Percentiles rank a stretch among this genome's conserved stretches.
phyloP scores from a whole-genome alignment of 2,888 invertebrate genomes.

The Nephrotoma flavescens region DNA sequence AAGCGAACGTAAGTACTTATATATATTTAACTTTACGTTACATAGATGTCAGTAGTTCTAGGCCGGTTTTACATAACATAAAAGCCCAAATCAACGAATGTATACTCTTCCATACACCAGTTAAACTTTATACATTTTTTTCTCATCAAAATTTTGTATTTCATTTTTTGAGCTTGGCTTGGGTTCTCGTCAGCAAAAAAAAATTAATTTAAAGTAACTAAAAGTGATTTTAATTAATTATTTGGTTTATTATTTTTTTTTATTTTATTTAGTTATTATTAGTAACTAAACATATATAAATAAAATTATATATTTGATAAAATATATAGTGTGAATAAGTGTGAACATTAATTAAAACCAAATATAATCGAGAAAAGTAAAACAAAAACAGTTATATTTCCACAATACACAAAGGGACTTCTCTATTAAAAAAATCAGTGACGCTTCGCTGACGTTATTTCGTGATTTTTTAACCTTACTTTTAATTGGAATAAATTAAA shows the following conservation, averaged over 20 bases:
- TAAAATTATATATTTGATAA: background rate
- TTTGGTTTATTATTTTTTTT: background rate
- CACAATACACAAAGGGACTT: slow-evolving; percentile 1
- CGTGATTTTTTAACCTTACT: slow-evolving; percentile 2
- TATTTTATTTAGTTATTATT: slow-evolving; percentile 1
- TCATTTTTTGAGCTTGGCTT: slow-evolving; percentile 5
- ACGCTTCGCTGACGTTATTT: background rate
- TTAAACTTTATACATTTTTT: background rate
- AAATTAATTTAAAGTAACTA: background rate
- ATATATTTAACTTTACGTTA: background rate
- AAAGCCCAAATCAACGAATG: background rate
- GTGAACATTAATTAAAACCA: background rate
- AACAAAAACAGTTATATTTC: background rate
- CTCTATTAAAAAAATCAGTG: background rate
- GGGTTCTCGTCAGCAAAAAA: slow-evolving; percentile 4
- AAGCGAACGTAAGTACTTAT: background rate
- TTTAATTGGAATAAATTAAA: slow-evolving; percentile 3
- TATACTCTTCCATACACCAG: background rate
- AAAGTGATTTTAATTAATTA: slow-evolving; percentile 3
- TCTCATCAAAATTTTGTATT: background rate
- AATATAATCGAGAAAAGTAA: background rate
- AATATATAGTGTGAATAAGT: background rate
- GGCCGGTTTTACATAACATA: background rate
- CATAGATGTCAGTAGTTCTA: background rate
- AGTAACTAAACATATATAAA: background rate